Evolutionary conservation across 1,140 invertebrate species (phyloP), one percentile per base, ranked within the genome.

Genomic region (Drosophila grimshawi): DNA sequence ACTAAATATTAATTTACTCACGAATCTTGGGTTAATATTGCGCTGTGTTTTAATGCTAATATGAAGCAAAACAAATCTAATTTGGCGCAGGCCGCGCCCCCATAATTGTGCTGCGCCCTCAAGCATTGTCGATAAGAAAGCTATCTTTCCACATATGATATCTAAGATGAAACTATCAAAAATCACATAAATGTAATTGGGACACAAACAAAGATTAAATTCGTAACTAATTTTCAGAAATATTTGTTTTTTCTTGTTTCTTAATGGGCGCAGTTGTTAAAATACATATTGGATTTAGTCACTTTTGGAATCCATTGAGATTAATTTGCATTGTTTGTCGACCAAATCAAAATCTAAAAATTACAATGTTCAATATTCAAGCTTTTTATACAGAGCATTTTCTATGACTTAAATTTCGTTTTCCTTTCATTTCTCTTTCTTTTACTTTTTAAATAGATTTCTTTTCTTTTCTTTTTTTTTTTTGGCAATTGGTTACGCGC

Each of bases 401-500:
- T 49, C 11, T 55, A 59, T 10, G 53, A 43, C 46, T 66, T 56
- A 32, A 32, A 33, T 57, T 68, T 67, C 43, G 27, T 75, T 64
- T 81, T 76, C 74, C 49, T 68, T 76, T 76, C 2, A 75, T 66
- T 73, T 65, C 48, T 60, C 48, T 48, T 73, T 60, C 48, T 48
- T 73, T 66, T 64, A 10, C 3, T 57, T 27, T 19, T 35, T 55
- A 39, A 8, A 8, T 10, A 19, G 19, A 19, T 68, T 30, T 6
- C 10, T n/a, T 39, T 65, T 43, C 19, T 62, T 41, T 8, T 64
- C 68, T 37, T 35, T 67, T 67, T 70, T 68, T 49, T 61, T 73
- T 89, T 89, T 89, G 85, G 86, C 85, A 89, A 89, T 89, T 90
- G 75, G 85, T 89, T 89, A 85, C 81, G 81, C 78, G 86, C 76